These are phyloP conservation scores for Heteractis magnifica DNA, from an alignment of 92 coral and sea anemone species.

Conservation along the genomic window DNA sequence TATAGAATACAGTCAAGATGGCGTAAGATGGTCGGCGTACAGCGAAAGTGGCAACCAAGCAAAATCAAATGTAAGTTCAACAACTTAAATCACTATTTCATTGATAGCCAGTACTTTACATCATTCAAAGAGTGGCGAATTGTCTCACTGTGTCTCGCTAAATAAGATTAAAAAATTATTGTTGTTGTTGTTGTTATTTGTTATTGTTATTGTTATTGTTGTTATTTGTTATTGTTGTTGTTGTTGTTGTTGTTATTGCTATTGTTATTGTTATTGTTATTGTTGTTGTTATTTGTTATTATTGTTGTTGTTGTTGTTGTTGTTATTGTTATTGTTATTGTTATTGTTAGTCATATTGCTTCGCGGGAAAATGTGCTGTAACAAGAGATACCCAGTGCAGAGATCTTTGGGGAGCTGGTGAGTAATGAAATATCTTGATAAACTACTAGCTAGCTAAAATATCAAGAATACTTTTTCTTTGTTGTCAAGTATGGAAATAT, in stretches of 20 bases:
- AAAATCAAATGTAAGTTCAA: slow-evolving; percentile 44
- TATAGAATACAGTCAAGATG: slow-evolving; percentile 66
- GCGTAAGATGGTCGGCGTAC: slow-evolving; percentile 67
- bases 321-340: too few species aligned
- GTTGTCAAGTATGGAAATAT: too few species aligned
- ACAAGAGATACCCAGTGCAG: slow-evolving; percentile 42
- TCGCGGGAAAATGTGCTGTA: slow-evolving; percentile 43
- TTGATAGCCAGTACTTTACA: too few species aligned
- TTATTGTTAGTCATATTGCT: slow-evolving; percentile 34
- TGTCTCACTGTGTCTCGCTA: too few species aligned
- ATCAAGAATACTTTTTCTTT: too few species aligned
- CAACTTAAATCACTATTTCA: neutral
- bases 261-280: too few species aligned
- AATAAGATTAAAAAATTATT: too few species aligned
- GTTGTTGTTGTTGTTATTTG: too few species aligned
- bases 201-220: neutral
- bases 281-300: neutral
- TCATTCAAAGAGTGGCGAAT: too few species aligned
- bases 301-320: too few species aligned
- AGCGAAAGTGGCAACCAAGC: slow-evolving; percentile 52
- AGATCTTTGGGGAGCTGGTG: slow-evolving; percentile 57
- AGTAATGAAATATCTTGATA: neutral
- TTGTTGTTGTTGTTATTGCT: too few species aligned
- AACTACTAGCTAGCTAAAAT: neutral
- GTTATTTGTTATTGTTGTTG: neutral